Evolutionary conservation across 2,888 invertebrate species (phyloP).

Genomic region (Acleris holmiana): DNA sequence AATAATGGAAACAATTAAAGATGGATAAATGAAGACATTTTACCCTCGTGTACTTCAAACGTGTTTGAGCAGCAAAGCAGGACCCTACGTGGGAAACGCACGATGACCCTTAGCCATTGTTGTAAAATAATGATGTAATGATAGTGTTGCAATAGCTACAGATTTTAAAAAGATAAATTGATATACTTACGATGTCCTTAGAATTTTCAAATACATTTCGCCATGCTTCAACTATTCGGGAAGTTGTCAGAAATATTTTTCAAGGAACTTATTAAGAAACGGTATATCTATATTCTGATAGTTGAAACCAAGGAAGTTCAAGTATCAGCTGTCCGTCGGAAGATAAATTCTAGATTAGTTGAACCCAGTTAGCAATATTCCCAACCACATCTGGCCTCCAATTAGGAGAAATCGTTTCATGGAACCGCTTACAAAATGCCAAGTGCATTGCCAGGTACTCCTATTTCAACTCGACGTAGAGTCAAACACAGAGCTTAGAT

Average conservation of each 20-base stretch:
- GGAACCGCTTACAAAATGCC: conserved; percentile 26
- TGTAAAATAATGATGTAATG: too few relatives aligned
- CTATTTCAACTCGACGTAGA: conserved; percentile 17
- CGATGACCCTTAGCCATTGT: not conserved
- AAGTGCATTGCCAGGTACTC: conserved; percentile 35
- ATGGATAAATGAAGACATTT: conserved; percentile 9
- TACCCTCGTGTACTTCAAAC: conserved; percentile 15
- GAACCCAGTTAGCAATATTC: conserved; percentile 4
- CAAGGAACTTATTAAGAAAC: not conserved
- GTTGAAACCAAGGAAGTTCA: conserved; percentile 9
- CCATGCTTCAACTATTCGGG: too few relatives aligned
- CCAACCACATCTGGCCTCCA: conserved; percentile 11
- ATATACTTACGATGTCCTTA: too few relatives aligned
- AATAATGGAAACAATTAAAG: not conserved
- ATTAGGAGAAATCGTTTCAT: conserved; percentile 35
- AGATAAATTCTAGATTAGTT: conserved; percentile 22
- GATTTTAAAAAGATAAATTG: too few relatives aligned
- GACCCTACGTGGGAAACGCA: conserved; percentile 16
- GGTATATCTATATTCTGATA: not conserved
- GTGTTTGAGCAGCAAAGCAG: not conserved
- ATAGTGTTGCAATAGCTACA: not conserved
- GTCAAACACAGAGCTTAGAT: conserved; percentile 4
- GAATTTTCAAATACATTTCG: too few relatives aligned
- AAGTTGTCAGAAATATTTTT: too few relatives aligned
- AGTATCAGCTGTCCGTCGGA: conserved; percentile 7